These are phyloP conservation scores for Agelastica alni DNA, from an alignment of 2,888 invertebrate genomes.

Conservation along the genomic window DNA sequence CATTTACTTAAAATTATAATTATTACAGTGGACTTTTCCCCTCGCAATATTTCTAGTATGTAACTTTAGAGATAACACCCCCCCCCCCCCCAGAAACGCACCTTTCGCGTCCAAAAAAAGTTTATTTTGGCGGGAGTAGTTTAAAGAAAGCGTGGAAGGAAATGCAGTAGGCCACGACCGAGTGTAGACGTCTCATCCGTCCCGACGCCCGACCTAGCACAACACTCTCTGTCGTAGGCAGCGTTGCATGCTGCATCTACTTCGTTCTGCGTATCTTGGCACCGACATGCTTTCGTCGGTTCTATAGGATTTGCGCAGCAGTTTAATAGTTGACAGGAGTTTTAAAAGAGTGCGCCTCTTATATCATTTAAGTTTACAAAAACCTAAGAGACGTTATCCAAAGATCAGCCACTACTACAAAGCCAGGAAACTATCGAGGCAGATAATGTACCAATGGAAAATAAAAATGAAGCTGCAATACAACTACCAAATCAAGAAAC, in stretches of 20 bases:
- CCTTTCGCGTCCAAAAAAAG: conserved; percentile 18
- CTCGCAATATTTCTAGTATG: no score
- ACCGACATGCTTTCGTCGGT: conserved; percentile 14
- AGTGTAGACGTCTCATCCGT: conserved; percentile 42
- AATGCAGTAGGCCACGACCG: conserved; percentile 45
- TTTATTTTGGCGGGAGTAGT: conserved; percentile 43
- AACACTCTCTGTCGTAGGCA: conserved; percentile 56
- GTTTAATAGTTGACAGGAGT: background rate
- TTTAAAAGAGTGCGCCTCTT: background rate
- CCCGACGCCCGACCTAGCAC: conserved; percentile 58
- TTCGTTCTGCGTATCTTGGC: conserved; percentile 38
- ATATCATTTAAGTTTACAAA: no score
- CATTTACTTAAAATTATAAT: no score
- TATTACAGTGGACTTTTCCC: no score
- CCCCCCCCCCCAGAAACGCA: conserved; percentile 28
- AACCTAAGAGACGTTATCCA: no score
- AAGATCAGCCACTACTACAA: no score
- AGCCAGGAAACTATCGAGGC: no score
- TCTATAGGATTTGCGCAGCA: conserved; percentile 15
- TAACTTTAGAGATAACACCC: no score
- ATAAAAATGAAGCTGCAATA: no score
- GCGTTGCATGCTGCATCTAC: conserved; percentile 34
- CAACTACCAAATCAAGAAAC: no score
- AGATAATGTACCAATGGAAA: no score
- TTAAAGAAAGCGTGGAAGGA: conserved; percentile 38